Base-by-base conservation (phyloP, 2,888 invertebrate genomes). In the Callinectes sapidus region DNA sequence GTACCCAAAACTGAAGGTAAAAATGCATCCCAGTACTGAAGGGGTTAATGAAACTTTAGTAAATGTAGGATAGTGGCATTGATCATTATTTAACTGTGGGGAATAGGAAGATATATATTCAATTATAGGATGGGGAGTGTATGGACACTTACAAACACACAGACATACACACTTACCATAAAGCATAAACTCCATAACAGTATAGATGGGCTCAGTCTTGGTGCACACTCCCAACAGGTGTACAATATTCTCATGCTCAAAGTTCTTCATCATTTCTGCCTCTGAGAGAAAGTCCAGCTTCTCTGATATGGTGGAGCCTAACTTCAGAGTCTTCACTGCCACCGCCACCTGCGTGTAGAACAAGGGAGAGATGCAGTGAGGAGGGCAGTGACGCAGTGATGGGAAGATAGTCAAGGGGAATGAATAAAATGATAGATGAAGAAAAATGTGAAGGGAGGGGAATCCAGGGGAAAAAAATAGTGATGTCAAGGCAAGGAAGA, bases 121-220 rank as follows among this genome's bases (percentile, higher is more conserved):
- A n/a, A n/a, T n/a, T n/a, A n/a, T n/a, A n/a, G n/a, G n/a, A n/a
- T n/a, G n/a, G n/a, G n/a, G n/a, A n/a, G n/a, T n/a, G n/a, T n/a
- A n/a, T n/a, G n/a, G n/a, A n/a, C n/a, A n/a, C n/a, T n/a, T n/a
- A n/a, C n/a, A n/a, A n/a, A 71, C 66, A 71, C 66, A 71, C 66
- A 71, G 6, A 71, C 66, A 66, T n/a, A n/a, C 35, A 54, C 23
- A 32, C 95, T 95, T 95, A 96, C 97, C 99, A 95, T 98, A 98
- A 55, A 98, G 96, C 98, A 98, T 98, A 95, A 98, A 98, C 96
- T 99, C 98, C 98, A 99, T 98, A 16, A 99, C 97, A 0, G 98
- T 98, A 95, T 98, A 98, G 86, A 98, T 97, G 0, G 98, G 98
- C 95, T 98, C 98, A 87, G 97, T 97, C 95, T 98, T 97, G 0